Percentiles rank a stretch among this genome's conserved stretches.
Evolutionary conservation across 2,888 invertebrate genomes (phyloP).

Genomic region (Ormyrus rosae): DNA sequence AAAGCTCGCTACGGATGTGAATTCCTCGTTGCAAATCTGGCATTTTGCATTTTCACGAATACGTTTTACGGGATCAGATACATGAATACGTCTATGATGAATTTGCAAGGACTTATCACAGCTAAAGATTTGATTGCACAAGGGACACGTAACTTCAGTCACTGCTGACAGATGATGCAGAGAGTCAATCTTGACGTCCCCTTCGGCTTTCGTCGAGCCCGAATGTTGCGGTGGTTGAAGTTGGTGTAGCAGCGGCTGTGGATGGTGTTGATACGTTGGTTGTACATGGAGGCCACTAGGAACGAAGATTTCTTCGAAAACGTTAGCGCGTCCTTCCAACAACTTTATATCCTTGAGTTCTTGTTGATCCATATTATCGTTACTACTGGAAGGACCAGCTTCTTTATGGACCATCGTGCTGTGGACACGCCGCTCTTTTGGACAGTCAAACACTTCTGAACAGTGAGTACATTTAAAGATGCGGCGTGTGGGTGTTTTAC

Average conservation of each 20-base stretch:
- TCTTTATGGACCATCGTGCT: slow-evolving; percentile 78
- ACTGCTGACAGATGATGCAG: slow-evolving; percentile 63
- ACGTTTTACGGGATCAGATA: slow-evolving; percentile 68
- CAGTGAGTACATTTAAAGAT: slow-evolving; percentile 80
- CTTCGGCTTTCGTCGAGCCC: slow-evolving; percentile 65
- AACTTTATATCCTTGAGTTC: slow-evolving; percentile 73
- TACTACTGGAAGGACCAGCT: slow-evolving; percentile 71
- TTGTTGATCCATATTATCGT: slow-evolving; percentile 58
- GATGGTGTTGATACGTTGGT: slow-evolving; percentile 63
- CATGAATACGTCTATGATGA: slow-evolving; percentile 72
- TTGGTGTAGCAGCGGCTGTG: slow-evolving; percentile 71
- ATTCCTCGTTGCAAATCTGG: slow-evolving; percentile 82
- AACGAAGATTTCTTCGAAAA: slow-evolving; percentile 73
- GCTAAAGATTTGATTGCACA: slow-evolving; percentile 71
- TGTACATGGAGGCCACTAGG: slow-evolving; percentile 69
- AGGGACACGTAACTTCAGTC: slow-evolving; percentile 68
- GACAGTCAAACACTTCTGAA: slow-evolving; percentile 78
- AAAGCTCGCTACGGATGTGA: slow-evolving; percentile 82
- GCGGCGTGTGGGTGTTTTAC: slow-evolving; percentile 74
- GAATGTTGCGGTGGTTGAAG: slow-evolving; percentile 68
- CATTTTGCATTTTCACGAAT: slow-evolving; percentile 77
- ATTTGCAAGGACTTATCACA: slow-evolving; percentile 71
- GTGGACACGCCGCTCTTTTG: slow-evolving; percentile 82
- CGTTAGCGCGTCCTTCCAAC: slow-evolving; percentile 71
- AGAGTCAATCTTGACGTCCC: slow-evolving; percentile 57